A percentile compares a stretch with the other conserved stretches of the same genome.
Conservation (phyloP, 2,113 vertebrate species). For the Leptobrachium ailaonicum region DNA sequence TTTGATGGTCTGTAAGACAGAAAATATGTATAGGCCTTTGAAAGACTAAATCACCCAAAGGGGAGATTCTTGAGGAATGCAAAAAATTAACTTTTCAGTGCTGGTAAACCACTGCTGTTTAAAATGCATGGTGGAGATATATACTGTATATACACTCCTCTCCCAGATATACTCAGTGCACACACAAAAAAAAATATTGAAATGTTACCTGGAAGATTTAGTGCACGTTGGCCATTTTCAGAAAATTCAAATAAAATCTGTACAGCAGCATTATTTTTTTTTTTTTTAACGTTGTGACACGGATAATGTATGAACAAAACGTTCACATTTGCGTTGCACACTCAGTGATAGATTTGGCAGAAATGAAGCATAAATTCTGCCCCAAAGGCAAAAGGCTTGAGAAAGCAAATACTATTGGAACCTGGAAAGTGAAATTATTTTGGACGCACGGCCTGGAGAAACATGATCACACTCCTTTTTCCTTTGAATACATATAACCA, state of each 20-base stretch:
- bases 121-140: slow-evolving; percentile 55
- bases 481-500: too few relatives aligned
- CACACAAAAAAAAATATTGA: slow-evolving; percentile 65
- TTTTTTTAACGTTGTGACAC: slow-evolving; percentile 61
- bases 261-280: slow-evolving; percentile 79
- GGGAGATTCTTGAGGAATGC: slow-evolving; percentile 58
- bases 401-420: too few relatives aligned
- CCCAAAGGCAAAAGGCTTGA: too few relatives aligned
- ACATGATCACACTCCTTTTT: too few relatives aligned
- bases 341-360: slow-evolving; percentile 66
- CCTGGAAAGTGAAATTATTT: too few relatives aligned
- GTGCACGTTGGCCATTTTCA: slow-evolving; percentile 74
- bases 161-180: slow-evolving; percentile 82
- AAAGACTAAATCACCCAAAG: slow-evolving; percentile 34
- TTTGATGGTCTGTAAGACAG: neutral
- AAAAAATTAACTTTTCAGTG: slow-evolving; percentile 51
- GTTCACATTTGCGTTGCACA: slow-evolving; percentile 75
- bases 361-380: slow-evolving; percentile 54
- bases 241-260: slow-evolving; percentile 62
- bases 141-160: slow-evolving; percentile 60
- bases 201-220: slow-evolving; percentile 81
- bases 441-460: too few relatives aligned
- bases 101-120: slow-evolving; percentile 60
- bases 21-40: slow-evolving; percentile 3
- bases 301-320: slow-evolving; percentile 67